Conservation (phyloP, 2,888 invertebrate genomes). For the Mactromeris polynyma region DNA sequence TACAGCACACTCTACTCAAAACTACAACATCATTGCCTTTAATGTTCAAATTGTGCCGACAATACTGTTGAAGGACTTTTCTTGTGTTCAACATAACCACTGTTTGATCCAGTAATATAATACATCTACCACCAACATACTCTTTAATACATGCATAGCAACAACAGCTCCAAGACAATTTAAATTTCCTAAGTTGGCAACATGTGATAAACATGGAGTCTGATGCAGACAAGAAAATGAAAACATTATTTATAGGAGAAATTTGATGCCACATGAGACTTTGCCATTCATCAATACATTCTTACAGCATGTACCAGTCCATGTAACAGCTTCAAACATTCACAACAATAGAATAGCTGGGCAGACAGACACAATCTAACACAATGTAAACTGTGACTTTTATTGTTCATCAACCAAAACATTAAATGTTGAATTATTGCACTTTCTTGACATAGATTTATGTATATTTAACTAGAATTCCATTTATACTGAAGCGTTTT, state of each 20-base stretch:
- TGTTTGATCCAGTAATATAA: too few species aligned
- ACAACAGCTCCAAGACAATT: not conserved
- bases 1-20: too few species aligned
- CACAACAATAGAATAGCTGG: not conserved
- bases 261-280: not conserved
- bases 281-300: not conserved
- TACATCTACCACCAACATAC: too few species aligned
- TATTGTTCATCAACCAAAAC: not conserved
- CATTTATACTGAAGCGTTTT: not conserved
- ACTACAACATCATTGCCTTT: too few species aligned
- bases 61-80: too few species aligned
- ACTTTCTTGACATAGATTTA: not conserved
- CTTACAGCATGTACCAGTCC: not conserved
- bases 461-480: not conserved
- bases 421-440: not conserved
- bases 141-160: not conserved
- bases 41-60: too few species aligned
- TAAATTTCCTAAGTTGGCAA: not conserved
- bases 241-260: not conserved
- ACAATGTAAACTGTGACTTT: not conserved
- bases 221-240: not conserved
- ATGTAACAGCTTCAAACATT: not conserved
- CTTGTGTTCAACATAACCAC: too few species aligned
- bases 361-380: conserved; percentile 13
- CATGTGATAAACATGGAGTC: not conserved